Conservation (phyloP, 1,140 invertebrate genomes). For the Drosophila virilis region DNA sequence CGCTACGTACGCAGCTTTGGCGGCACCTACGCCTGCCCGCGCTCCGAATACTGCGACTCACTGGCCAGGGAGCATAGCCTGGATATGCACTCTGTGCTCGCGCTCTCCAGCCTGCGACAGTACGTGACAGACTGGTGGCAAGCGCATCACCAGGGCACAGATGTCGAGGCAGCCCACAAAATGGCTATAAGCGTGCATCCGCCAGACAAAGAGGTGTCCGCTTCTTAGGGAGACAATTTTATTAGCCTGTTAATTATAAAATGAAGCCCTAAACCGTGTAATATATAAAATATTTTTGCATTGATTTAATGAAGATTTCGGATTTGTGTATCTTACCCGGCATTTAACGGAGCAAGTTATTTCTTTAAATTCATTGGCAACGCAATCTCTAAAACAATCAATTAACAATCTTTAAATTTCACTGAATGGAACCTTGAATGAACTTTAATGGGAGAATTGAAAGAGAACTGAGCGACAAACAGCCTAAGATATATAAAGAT, state of each 20-base stretch:
- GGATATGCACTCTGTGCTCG: conserved; percentile 54
- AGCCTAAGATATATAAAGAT: no score
- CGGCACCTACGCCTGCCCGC: conserved; percentile 52
- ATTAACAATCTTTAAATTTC: no score
- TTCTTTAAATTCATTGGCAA: no score
- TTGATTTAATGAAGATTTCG: neutral
- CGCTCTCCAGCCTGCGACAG: conserved; percentile 65
- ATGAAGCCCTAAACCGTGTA: neutral
- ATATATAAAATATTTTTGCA: conserved; percentile 12
- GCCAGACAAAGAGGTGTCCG: neutral
- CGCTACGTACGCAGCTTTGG: conserved; percentile 63
- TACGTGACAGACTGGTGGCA: conserved; percentile 70
- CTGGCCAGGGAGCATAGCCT: conserved; percentile 55
- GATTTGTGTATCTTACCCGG: no score
- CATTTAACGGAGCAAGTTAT: no score
- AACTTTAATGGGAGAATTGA: no score
- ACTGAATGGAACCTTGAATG: no score
- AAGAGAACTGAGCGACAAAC: no score
- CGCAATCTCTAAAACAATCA: no score
- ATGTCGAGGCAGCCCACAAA: neutral
- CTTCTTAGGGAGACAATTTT: neutral
- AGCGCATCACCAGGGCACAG: conserved; percentile 8
- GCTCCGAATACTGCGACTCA: conserved; percentile 58
- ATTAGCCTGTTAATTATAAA: neutral
- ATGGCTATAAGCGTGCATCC: neutral